Base-by-base conservation (phyloP, 2,888 invertebrate genomes). In the Cosmia pyralina region DNA sequence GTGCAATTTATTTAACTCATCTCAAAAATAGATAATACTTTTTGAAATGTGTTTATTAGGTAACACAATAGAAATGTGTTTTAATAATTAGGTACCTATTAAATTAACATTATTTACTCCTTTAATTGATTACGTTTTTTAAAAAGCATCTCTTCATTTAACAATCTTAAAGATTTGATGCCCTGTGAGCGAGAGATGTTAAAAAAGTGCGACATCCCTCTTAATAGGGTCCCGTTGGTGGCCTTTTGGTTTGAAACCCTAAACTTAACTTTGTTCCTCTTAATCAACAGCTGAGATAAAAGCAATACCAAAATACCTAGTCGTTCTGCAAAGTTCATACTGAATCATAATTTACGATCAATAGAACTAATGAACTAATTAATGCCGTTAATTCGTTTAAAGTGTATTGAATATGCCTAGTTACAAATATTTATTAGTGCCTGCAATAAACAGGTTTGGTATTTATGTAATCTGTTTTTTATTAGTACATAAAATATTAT, bases 361-460 rank as follows among this genome's bases (percentile, higher is more conserved):
- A 46, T 11, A n/a, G n/a, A n/a, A n/a, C n/a, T n/a, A n/a, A n/a
- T n/a, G n/a, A n/a, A n/a, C n/a, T n/a, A n/a, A n/a, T n/a, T n/a
- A n/a, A n/a, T n/a, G n/a, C n/a, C n/a, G n/a, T n/a, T n/a, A 17
- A 66, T 55, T 48, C 41, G 7, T 34, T 48, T 57, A 15, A 58
- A 58, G 3, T 22, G 17, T 41, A 41, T 57, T n/a, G 15, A 46
- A 38, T 50, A 48, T 38, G 38, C 41, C 15, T n/a, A 46, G 34
- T 77, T 34, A 41, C 46, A 17, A 78, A 79, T 72, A 53, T 60
- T 41, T 19, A 48, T 53, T 41, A 15, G 15, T 34, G 48, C 34
- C 15, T 10, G 48, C 34, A 22, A 48, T 41, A 46, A 8, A 75
- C 75, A 4, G 15, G 52, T 79, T 72, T 7, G 0, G 1, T 73